Evolutionary conservation across 1,140 invertebrate species (phyloP), one percentile per base, ranked within the genome.

Genomic region (Drosophila prosaltans): DNA sequence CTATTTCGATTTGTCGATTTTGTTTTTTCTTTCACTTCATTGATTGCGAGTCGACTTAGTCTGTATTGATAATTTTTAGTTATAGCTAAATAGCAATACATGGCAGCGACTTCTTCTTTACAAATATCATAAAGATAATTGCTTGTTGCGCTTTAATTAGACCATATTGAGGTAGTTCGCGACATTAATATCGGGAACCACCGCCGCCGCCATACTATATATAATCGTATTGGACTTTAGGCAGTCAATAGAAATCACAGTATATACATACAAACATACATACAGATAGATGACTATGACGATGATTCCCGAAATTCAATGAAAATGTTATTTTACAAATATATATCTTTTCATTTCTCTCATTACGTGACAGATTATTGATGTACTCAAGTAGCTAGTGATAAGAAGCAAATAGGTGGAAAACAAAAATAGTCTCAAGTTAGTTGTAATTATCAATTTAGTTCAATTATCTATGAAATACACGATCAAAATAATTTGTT

Each of bases 151-250:
- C 59, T 32, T 48, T 81, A 79, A 84, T 84, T 80, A 81, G 64
- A 73, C 80, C 84, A 84, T 84, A 81, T 88, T 88, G 83, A 82
- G 83, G 83, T 88, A 88, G 83, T 80, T 89, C 80, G 2, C 55
- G 71, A 67, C 65, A 71, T 69, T 62, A 57, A 4, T n/a, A 5
- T 54, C 28, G 67, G 65, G 40, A 62, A 62, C 21, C 57, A 59
- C 57, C 57, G 57, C 8, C 16, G 36, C 8, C 16, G 28, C 26
- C 9, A 11, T 55, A 28, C 11, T 28, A 4, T 11, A 36, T 59
- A 41, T 64, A 65, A 66, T 60, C 65, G 70, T 76, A 70, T 2
- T 61, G 66, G 64, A 36, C 45, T 51, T 51, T 51, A 48, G 8
- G 45, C 45, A 40, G 39, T 11, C 1, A 11, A 40, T 11, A 40